These are phyloP conservation scores for Microctonus hyperodae DNA, from an alignment of 2,888 invertebrate species.

Conservation along the genomic window DNA sequence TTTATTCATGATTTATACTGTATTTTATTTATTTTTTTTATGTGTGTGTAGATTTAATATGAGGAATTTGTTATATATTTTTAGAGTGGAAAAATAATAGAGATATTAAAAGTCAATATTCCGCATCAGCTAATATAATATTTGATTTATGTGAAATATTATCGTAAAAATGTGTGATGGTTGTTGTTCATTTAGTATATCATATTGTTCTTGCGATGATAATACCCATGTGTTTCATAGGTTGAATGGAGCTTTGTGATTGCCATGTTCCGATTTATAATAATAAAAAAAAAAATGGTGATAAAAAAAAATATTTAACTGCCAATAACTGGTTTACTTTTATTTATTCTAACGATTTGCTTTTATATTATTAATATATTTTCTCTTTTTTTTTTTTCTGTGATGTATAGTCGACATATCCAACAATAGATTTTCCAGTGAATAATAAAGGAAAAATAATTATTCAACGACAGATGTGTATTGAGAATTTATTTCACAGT, in stretches of 20 bases:
- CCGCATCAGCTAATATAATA: background rate
- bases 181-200: background rate
- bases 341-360: background rate
- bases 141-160: background rate
- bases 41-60: background rate
- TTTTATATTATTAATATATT: background rate
- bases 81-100: background rate
- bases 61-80: no score
- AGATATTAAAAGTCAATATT: background rate
- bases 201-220: background rate
- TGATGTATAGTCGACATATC: no score
- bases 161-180: background rate
- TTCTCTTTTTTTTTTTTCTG: no score
- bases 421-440: no score
- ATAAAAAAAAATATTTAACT: background rate
- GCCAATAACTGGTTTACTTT: no score
- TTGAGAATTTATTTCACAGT: no score
- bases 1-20: background rate
- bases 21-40: background rate
- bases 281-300: background rate
- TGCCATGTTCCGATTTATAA: background rate
- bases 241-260: background rate
- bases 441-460: no score
- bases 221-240: background rate
- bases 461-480: no score